These are phyloP conservation scores for Leucozona laternaria DNA, from an alignment of 2,888 invertebrate species.

Conservation along the genomic window DNA sequence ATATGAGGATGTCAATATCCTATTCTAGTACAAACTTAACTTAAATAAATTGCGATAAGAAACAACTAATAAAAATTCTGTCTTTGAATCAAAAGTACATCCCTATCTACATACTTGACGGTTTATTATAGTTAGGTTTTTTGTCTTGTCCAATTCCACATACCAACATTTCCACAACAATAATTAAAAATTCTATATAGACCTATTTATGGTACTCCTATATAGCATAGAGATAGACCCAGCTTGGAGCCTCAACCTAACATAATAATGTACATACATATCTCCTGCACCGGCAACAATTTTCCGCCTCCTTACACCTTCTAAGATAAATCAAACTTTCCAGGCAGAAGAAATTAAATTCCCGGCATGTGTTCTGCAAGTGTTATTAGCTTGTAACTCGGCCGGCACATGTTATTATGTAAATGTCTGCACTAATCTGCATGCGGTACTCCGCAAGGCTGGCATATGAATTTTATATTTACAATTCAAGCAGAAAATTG, in stretches of 20 bases:
- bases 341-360: conserved; percentile 62
- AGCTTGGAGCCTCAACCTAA: conserved; percentile 4
- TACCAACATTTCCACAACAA: not conserved
- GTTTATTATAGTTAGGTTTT: not conserved
- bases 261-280: too few species aligned
- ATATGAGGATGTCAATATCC: too few species aligned
- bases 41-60: too few species aligned
- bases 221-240: not conserved
- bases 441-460: conserved; percentile 46
- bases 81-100: too few species aligned
- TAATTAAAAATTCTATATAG: not conserved
- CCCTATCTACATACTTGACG: too few species aligned
- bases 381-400: conserved; percentile 70
- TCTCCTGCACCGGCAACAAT: conserved; percentile 15
- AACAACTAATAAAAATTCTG: too few species aligned
- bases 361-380: conserved; percentile 62
- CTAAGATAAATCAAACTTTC: conserved; percentile 53
- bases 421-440: conserved; percentile 68
- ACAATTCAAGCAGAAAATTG: conserved; percentile 71
- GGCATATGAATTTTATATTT: conserved; percentile 69
- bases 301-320: conserved; percentile 61
- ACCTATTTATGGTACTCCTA: not conserved
- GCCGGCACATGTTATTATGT: conserved; percentile 67
- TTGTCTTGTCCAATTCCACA: not conserved
- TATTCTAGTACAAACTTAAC: too few species aligned